A percentile compares a stretch with the other conserved stretches of the same genome.
These are phyloP conservation scores for Macrochelys suwanniensis DNA, from an alignment of 2,797 vertebrate species.

Conservation along the genomic window DNA sequence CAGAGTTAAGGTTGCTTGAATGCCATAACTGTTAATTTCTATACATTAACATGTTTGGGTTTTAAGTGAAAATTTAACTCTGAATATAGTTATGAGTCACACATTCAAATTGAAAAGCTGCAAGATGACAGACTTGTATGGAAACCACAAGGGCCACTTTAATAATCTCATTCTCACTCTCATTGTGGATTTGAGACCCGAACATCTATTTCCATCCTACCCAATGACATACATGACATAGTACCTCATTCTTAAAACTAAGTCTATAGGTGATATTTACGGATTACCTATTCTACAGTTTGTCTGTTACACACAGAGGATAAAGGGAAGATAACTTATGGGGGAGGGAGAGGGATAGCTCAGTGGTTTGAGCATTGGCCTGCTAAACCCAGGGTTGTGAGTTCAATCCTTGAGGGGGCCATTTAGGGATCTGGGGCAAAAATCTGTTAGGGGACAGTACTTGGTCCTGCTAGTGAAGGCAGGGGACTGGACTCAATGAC, in stretches of 20 bases:
- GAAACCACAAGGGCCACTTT: conserved; percentile 20
- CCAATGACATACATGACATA: neutral
- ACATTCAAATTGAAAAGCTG: neutral
- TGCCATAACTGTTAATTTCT: neutral
- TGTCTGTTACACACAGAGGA: neutral
- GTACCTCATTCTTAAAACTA: conserved; percentile 11
- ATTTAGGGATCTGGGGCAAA: too few species aligned
- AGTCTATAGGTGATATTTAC: conserved; percentile 16
- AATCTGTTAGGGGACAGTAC: too few species aligned
- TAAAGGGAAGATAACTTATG: conserved; percentile 20
- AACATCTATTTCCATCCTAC: conserved; percentile 34
- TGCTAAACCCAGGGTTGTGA: too few species aligned
- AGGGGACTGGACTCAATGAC: too few species aligned
- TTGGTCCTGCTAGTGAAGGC: too few species aligned
- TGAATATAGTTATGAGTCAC: accelerated
- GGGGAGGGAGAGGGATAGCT: too few species aligned
- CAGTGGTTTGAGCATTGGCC: too few species aligned
- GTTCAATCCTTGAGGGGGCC: too few species aligned
- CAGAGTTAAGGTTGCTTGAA: neutral
- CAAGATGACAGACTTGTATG: neutral
- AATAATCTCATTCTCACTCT: conserved; percentile 47
- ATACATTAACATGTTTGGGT: neutral
- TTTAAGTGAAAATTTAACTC: neutral
- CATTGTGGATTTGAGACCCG: conserved; percentile 8
- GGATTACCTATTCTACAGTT: conserved; percentile 38